Base-by-base conservation (phyloP, 2,888 invertebrate species). In the Creontiades dilutus region DNA sequence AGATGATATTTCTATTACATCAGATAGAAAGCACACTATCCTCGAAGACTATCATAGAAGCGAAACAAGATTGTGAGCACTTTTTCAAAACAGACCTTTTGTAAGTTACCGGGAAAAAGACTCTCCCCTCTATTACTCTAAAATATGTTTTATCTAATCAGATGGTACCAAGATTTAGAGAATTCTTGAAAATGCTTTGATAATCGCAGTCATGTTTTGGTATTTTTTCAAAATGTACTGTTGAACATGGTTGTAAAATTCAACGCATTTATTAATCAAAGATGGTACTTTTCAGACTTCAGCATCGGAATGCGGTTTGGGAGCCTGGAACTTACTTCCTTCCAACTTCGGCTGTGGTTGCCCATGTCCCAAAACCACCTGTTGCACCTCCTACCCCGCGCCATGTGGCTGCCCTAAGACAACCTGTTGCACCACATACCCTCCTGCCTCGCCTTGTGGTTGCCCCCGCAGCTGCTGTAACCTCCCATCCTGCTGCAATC, bases 331-430 rank as follows among this genome's bases (percentile, higher is more conserved):
- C 81, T 81, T 27, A 37, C n/a, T 27, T 16, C 81, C 81, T 57
- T 37, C 89, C 47, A 37, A 76, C 12, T 27, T 75, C 23, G 76
- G 90, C 85, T 86, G 86, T 75, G 85, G 85, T 37, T 86, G 90
- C 55, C 47, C 52, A 3, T 7, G 89, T 16, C 46, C 57, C 37
- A 90, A 90, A 57, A 90, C 90, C 55, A 90, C 90, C 11, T 90
- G 90, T 57, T 90, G 89, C 85, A 85, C 89, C 9, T 19, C 55
- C 13, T 89, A 78, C 80, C 89, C 89, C 3, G 47, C 80, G 14
- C 85, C 78, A 5, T 89, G 76, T 46, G 85, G 75, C 1, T 89
- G 80, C 52, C 81, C 75, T 14, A 89, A 89, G 23, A 89, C 85
- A 2, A 84, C 85, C 12, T 85, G 89, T 52, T 85, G 89, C 52